A percentile compares a stretch with the other conserved stretches of the same genome.
phyloP scores from a whole-genome alignment of 2,797 vertebrate species.

The Micropoecilia bifurca region DNA sequence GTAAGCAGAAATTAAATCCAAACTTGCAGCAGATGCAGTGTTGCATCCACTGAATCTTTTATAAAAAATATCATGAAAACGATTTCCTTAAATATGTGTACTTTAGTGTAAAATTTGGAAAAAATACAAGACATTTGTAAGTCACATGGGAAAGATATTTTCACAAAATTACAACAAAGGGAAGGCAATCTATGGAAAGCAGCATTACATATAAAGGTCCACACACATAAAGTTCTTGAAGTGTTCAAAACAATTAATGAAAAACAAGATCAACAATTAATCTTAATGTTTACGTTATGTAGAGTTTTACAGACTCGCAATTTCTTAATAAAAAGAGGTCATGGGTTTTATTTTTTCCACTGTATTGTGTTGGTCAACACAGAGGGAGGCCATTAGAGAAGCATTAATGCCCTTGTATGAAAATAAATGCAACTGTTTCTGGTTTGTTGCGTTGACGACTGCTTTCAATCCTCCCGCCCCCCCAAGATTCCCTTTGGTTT shows the following conservation, averaged over 20 bases:
- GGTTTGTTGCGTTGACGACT: constrained; percentile 77
- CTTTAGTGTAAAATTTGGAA: not conserved
- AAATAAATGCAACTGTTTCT: constrained; percentile 68
- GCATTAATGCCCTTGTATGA: constrained; percentile 64
- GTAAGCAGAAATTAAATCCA: not conserved
- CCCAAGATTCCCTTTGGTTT: constrained; percentile 71
- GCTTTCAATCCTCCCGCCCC: constrained; percentile 71
- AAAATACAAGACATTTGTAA: not conserved
- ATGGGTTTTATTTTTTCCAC: constrained; percentile 13
- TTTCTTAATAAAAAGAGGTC: constrained; percentile 10
- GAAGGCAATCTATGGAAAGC: no score
- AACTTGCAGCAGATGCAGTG: not conserved
- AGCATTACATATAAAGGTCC: no score
- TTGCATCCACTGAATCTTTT: not conserved
- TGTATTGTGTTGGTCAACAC: constrained; percentile 33
- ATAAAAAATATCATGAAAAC: not conserved
- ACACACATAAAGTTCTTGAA: no score
- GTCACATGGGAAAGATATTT: not conserved
- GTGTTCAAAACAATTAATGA: no score
- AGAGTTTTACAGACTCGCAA: constrained; percentile 6
- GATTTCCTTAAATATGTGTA: not conserved
- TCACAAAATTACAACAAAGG: not conserved
- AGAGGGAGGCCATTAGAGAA: constrained; percentile 67
- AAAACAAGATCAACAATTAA: no score
- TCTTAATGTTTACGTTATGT: not conserved